A percentile compares a stretch with the other conserved stretches of the same genome.
Evolutionary conservation across 2,888 invertebrate genomes (phyloP).

Genomic region (Balanococcus diminutus): DNA sequence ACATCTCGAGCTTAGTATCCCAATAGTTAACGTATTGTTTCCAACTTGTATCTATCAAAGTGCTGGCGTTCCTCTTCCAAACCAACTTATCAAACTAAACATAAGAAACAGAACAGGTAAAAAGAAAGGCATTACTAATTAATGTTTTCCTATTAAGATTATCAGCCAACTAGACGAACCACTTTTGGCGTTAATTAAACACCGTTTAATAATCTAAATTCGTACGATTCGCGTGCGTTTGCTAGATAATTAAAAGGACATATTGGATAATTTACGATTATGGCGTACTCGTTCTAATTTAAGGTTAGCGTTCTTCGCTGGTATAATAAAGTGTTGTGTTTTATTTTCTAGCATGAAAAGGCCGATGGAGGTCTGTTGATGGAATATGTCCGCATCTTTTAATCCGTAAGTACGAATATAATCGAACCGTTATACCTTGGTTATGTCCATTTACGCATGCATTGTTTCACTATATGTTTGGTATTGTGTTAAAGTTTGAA

Average conservation of each 20-base stretch:
- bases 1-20: neutral
- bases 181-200: neutral
- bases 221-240: neutral
- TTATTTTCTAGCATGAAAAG: constrained; percentile 33
- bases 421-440: neutral
- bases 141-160: neutral
- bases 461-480: neutral
- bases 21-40: neutral
- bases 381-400: constrained; percentile 18
- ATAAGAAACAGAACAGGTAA: constrained; percentile 10
- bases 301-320: neutral
- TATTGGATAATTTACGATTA: neutral
- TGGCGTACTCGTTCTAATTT: constrained; percentile 1
- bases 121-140: neutral
- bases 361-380: constrained; percentile 33
- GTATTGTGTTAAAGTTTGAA: neutral
- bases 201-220: neutral
- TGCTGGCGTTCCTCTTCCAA: neutral
- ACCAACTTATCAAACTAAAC: neutral
- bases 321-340: neutral
- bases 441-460: neutral
- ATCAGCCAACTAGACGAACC: neutral
- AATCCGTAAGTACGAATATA: constrained; percentile 2
- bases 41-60: neutral
- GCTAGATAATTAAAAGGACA: neutral